Base-by-base conservation (phyloP, 2,797 vertebrate genomes). In the Aeoliscus strigatus region DNA sequence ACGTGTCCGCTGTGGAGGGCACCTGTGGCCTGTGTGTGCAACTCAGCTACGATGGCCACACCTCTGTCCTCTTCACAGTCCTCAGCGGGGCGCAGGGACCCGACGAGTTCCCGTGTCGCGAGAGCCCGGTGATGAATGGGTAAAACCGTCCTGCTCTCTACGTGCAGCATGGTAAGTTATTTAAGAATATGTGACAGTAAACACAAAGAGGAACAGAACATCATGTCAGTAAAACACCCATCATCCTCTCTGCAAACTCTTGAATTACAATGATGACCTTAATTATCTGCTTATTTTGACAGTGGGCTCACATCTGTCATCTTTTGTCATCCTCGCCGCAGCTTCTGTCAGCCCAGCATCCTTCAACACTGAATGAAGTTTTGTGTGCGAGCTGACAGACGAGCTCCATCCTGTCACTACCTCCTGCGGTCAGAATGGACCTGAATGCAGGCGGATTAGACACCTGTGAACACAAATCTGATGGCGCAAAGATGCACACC, bases 391-490 rank as follows among this genome's bases (percentile, higher is more conserved):
- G 37, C 32, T 73, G 73, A 74, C 51, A 65, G 68, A 72, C 11
- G 2, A 46, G 53, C 39, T 74, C 28, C 33, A 34, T 21, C 33
- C 56, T 60, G 51, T 75, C 66, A 41, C 16, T 40, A n/a, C 49
- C 52, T 61, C 49, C 52, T 14, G 42, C 33, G 9, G 28, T 43
- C 34, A 27, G 38, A 65, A 41, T 41, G 31, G 21, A 28, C 23
- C 30, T 39, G 32, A 51, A 51, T 26, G 8, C 38, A 23, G 46
- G 18, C 33, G 65, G 65, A 78, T 80, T 57, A 73, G 47, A 15
- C 71, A 69, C 70, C 75, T 81, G 76, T 34, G 55, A 51, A 59
- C 43, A 51, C 52, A 55, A 16, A 34, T 45, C 21, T 37, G 18
- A 32, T 16, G 10, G 14, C n/a, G 13, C 25, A 25, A 3, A 39